These are phyloP conservation scores for Lochmaea capreae DNA, from an alignment of 2,888 invertebrate genomes.

Conservation along the genomic window DNA sequence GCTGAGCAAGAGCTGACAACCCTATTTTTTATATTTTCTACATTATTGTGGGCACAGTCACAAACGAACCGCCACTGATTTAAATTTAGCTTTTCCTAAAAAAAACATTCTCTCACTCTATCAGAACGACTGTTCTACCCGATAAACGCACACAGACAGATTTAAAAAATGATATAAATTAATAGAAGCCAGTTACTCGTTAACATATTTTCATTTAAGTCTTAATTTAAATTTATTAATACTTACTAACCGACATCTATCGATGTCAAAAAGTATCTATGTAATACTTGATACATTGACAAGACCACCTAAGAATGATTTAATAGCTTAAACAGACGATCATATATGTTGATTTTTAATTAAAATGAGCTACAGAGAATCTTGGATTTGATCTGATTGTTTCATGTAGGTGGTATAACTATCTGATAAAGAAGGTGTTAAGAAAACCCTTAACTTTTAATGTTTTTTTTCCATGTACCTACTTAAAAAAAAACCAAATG, in stretches of 20 bases:
- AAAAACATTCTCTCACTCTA: too few species aligned
- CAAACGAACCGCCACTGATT: too few species aligned
- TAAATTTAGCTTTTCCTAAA: too few species aligned
- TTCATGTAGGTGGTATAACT: neutral
- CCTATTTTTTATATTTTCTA: too few species aligned
- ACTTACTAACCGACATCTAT: neutral
- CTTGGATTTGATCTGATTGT: slow-evolving; percentile 2
- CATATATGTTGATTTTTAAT: slow-evolving; percentile 19
- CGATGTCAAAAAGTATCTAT: neutral
- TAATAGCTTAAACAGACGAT: slow-evolving; percentile 1
- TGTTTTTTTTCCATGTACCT: neutral
- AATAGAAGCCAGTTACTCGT: neutral
- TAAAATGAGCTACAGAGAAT: slow-evolving; percentile 11
- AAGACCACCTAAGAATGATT: slow-evolving; percentile 29
- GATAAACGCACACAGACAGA: neutral
- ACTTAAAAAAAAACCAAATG: too few species aligned
- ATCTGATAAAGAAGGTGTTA: neutral
- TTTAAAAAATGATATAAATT: neutral
- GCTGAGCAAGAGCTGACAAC: too few species aligned
- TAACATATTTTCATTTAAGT: neutral
- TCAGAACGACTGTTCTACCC: too few species aligned
- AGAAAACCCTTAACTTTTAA: neutral
- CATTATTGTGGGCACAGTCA: too few species aligned
- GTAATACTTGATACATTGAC: slow-evolving; percentile 19
- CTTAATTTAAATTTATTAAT: slow-evolving; percentile 4